Evolutionary conservation across 1,140 invertebrate genomes (phyloP), one percentile per base, ranked within the genome.

Genomic region (Zaprionus capensis): DNA sequence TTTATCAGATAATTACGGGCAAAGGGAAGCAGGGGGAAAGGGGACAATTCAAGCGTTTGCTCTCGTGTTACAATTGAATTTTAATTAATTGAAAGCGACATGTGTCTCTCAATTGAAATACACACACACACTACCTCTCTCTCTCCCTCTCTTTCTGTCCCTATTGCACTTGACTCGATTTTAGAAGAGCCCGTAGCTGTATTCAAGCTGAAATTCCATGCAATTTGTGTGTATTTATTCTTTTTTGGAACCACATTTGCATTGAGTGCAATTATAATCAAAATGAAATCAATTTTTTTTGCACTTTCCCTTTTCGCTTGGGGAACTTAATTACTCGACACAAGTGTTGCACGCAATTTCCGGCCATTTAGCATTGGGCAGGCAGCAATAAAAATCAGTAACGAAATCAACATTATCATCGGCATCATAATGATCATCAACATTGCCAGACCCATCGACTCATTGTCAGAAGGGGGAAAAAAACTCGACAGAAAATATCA

Each of bases 401-500:
- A 69, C 63, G 31, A 77, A 77, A 69, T 28, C 55, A 65, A 56
- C 49, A 53, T 64, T 63, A 69, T 38, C 38, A 44, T n/a, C 20
- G 15, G 14, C 62, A 38, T 46, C 64, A 53, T 57, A 59, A 75
- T 55, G 76, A 73, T 62, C 78, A 59, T 75, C 64, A 46, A 46
- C 76, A 61, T 68, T 38, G 20, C 62, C 69, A 61, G 58, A 68
- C 24, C 31, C 53, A 81, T 31, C 31, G 20, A 22, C 31, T 55
- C 67, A 41, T 57, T 65, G 71, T 74, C 81, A 70, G 69, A 49
- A 24, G 14, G 28, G 9, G 26, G 28, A 1, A 58, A 49, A 71
- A 64, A 56, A 83, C 78, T 87, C 73, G 76, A 81, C 73, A 82
- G 67, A 80, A 84, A 82, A 69, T 78, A 67, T 64, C 26, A 24